phyloP scores from a whole-genome alignment of 2,797 vertebrate species.

The Rhinophrynus dorsalis region DNA sequence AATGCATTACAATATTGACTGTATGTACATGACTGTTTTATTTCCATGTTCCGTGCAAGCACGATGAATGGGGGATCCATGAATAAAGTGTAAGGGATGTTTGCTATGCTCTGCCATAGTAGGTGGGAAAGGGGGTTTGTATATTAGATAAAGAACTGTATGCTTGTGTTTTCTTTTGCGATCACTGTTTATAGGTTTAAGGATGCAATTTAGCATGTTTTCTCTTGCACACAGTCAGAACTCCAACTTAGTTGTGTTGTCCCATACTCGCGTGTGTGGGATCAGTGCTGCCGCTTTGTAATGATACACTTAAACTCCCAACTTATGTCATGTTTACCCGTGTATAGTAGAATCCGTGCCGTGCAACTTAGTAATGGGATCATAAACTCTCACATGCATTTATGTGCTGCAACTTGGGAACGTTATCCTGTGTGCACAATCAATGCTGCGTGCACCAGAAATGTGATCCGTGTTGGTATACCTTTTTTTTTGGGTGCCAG shows the following conservation, averaged over 20 bases:
- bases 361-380: not conserved
- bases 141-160: slow-evolving; percentile 4
- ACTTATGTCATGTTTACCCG: no score
- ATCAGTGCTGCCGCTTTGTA: not conserved
- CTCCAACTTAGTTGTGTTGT: not conserved
- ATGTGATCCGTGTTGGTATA: no score
- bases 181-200: not conserved
- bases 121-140: slow-evolving; percentile 2
- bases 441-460: no score
- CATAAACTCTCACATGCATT: not conserved
- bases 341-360: no score
- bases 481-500: no score
- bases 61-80: not conserved
- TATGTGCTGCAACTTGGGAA: not conserved
- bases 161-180: not conserved
- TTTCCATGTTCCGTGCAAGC: not conserved
- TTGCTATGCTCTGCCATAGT: not conserved
- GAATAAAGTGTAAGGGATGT: slow-evolving; percentile 27
- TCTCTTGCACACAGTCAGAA: not conserved
- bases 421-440: no score
- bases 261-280: not conserved
- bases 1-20: slow-evolving; percentile 19
- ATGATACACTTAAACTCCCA: not conserved
- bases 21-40: slow-evolving; percentile 6
- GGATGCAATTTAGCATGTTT: not conserved